Evolutionary conservation across 2,113 vertebrate species (phyloP).

Genomic region (Candoia aspera): DNA sequence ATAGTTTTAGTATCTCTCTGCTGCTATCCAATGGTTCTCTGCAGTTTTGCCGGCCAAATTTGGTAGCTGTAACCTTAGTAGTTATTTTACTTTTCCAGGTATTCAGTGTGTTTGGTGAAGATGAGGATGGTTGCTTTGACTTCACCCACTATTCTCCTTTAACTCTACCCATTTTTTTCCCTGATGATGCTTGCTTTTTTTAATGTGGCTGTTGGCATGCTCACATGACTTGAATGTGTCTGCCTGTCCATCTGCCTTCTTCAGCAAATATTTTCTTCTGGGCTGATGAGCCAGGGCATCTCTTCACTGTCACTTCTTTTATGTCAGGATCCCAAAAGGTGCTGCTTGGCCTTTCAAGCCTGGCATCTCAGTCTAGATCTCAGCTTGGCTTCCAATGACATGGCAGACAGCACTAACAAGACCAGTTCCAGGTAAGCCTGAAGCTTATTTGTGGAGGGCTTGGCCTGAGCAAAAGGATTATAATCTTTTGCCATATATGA

Average conservation of each 20-base stretch:
- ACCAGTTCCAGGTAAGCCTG: conserved; percentile 81
- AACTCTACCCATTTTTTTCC: not conserved
- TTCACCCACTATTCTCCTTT: not conserved
- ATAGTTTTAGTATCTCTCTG: not conserved
- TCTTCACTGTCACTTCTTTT: not conserved
- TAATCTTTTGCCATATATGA: not conserved
- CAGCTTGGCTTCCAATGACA: conserved; percentile 81
- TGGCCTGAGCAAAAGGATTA: not conserved
- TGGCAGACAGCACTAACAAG: conserved; percentile 78
- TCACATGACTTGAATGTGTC: not conserved
- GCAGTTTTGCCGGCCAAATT: not conserved
- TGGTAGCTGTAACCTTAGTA: not conserved
- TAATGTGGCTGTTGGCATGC: not conserved
- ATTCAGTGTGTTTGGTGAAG: not conserved
- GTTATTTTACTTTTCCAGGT: not conserved
- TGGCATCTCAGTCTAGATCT: conserved; percentile 70
- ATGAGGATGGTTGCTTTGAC: not conserved
- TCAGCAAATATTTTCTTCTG: not conserved
- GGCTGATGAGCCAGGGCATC: not conserved
- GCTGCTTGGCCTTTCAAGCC: conserved; percentile 50
- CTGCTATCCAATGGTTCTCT: not conserved
- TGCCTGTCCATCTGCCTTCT: not conserved
- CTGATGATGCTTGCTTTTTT: not conserved
- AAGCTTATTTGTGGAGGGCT: not conserved
- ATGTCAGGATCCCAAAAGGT: conserved; percentile 63